Evolutionary conservation across 2,888 invertebrate species (phyloP), one percentile per base, ranked within the genome.

Genomic region (Biston betularia): DNA sequence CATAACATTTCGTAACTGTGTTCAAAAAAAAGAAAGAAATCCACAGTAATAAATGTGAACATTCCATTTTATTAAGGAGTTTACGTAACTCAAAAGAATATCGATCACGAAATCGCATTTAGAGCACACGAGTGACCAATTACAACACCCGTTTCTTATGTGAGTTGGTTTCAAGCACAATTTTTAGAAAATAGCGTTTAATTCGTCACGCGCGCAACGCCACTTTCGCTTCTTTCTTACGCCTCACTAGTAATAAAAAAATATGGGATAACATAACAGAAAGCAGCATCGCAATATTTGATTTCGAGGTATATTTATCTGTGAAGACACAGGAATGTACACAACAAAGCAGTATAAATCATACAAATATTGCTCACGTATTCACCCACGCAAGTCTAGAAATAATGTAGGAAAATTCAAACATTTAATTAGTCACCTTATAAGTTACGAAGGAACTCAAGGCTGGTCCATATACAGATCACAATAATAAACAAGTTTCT

Each of bases 341-440:
- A 71, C 65, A 79, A 79, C 78, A 75, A 77, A 73, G 55, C 69
- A 69, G 83, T 81, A 83, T 81, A 83, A 82, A 84, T 87, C 83
- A 86, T 80, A 71, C 56, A 38, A 69, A 81, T 81, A 84, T 80
- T 86, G 78, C 79, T 83, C 82, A 81, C 76, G 76, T 76, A 78
- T 65, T 65, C 89, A 80, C 91, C 90, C 85, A 92, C 92, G 78
- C 84, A 52, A 70, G 75, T 78, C 84, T 85, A 82, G 82, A 82
- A 84, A 87, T 86, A 89, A 88, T 82, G 82, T 80, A 87, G 89
- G 90, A 92, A 92, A 92, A 91, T 81, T 90, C 82, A 86, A 87
- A 85, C 83, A 89, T 86, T 88, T 90, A 91, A 92, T 91, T 90
- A 92, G 87, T 84, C 85, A 78, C 91, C 90, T 80, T 90, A 89